Base-by-base conservation (phyloP, 2,113 vertebrate species). In the Muntiacus reevesi region DNA sequence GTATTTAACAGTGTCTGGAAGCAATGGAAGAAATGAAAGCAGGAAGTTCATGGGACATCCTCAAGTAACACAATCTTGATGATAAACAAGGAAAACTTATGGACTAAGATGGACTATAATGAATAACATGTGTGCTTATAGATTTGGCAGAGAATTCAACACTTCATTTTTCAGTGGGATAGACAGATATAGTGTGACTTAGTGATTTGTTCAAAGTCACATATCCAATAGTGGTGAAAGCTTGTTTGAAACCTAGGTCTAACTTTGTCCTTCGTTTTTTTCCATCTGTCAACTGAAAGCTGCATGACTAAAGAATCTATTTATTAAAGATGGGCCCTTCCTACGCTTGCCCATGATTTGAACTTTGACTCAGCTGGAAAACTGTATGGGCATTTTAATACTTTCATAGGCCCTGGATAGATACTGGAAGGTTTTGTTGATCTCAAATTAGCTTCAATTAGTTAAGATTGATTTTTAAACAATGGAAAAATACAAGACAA, bases 401-500 rank as follows among this genome's bases (percentile, higher is more conserved):
- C 59, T 67, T 93, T 19, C 7, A 19, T 52, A 86, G 54, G 78
- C 67, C 33, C 47, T 87, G 55, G 30, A 50, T 82, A 95, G 82
- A 85, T 62, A 93, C 30, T 67, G 54, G 62, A 89, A 95, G 28
- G 25, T 45, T 89, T 91, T 84, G 60, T 64, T 93, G 89, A 89
- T 95, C 71, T 96, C 83, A 89, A 95, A 97, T 97, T 85, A 94
- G 79, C 30, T 95, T 84, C 47, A 23, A 76, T 94, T 96, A 96
- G 87, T 74, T 95, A 92, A 97, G 85, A 98, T 91, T 93, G 84
- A 95, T 95, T 28, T 86, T 88, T 94, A 94, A 88, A 94, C 84
- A 25, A 89, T 60, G 55, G 71, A 89, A 93, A 95, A 95, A 95
- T 81, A 62, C 54, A 92, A 95, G 79, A 91, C 33, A 84, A 97